A percentile compares a stretch with the other conserved stretches of the same genome.
Evolutionary conservation across 2,797 vertebrate species (phyloP).

Genomic region (Poecilia gillii): DNA sequence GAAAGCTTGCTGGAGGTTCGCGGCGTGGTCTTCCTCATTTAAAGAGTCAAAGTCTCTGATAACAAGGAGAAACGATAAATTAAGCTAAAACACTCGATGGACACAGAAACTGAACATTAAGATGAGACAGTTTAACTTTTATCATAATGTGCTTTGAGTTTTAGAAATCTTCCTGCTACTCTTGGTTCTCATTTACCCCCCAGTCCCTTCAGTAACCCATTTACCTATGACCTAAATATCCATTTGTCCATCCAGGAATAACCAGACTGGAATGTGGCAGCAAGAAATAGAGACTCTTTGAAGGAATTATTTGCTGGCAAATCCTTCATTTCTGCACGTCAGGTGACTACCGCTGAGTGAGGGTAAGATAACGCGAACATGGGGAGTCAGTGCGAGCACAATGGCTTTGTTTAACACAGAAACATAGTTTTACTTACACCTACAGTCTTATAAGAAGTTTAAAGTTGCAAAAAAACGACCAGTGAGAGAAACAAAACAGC

Average conservation of each 20-base stretch:
- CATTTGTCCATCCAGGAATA: conserved; percentile 14
- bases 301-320: conserved; percentile 26
- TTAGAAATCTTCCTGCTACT: not conserved
- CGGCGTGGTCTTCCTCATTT: conserved; percentile 84
- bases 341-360: conserved; percentile 31
- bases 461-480: conserved; percentile 27
- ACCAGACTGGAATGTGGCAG: conserved; percentile 27
- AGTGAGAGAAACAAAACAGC: conserved; percentile 1
- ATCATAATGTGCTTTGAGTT: not conserved
- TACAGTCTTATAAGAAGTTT: not conserved
- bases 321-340: conserved; percentile 27
- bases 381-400: conserved; percentile 12
- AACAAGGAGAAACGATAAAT: conserved; percentile 12
- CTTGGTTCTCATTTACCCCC: not conserved
- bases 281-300: conserved; percentile 23
- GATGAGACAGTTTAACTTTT: not conserved
- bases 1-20: conserved; percentile 93
- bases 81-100: not conserved
- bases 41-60: conserved; percentile 90
- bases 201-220: not conserved
- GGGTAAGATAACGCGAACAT: conserved; percentile 19
- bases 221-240: conserved; percentile 18
- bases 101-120: not conserved
- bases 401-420: conserved; percentile 14
- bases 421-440: not conserved